A percentile compares a stretch with the other conserved stretches of the same genome.
Conservation (phyloP, 2,113 vertebrate species). For the Bagarius yarrelli region DNA sequence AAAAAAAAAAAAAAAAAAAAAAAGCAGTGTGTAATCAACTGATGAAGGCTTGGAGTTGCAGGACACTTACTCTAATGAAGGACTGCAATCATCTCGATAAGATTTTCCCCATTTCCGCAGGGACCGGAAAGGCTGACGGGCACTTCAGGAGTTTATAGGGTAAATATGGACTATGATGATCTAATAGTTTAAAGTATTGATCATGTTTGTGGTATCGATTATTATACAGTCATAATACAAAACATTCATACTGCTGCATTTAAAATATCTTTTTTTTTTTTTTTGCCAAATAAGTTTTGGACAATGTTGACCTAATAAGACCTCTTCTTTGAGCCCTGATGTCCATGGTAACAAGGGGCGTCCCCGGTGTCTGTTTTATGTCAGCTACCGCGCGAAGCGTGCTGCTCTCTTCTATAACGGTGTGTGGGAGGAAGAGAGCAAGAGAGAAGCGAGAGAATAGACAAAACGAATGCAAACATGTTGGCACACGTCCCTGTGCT, state of each 20-base stretch:
- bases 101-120: background rate
- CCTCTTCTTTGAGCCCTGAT: conserved; percentile 34
- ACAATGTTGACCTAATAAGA: conserved; percentile 42
- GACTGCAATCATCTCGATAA: conserved; percentile 26
- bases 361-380: conserved; percentile 48
- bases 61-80: conserved; percentile 33
- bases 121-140: background rate
- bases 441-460: conserved; percentile 6
- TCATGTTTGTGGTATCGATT: background rate
- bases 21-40: conserved; percentile 27
- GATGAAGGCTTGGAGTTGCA: conserved; percentile 29
- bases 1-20: background rate
- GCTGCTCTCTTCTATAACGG: conserved; percentile 32
- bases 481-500: background rate
- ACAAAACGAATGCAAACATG: conserved; percentile 28
- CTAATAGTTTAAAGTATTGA: background rate
- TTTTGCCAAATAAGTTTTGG: conserved; percentile 14
- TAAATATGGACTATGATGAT: background rate
- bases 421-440: conserved; percentile 27
- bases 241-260: background rate
- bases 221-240: background rate
- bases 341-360: conserved; percentile 46
- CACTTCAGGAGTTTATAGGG: background rate
- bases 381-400: conserved; percentile 30
- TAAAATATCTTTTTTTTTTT: too few species aligned